Conservation (phyloP, 2,888 invertebrate species). For the Drosophila maculinotata region DNA sequence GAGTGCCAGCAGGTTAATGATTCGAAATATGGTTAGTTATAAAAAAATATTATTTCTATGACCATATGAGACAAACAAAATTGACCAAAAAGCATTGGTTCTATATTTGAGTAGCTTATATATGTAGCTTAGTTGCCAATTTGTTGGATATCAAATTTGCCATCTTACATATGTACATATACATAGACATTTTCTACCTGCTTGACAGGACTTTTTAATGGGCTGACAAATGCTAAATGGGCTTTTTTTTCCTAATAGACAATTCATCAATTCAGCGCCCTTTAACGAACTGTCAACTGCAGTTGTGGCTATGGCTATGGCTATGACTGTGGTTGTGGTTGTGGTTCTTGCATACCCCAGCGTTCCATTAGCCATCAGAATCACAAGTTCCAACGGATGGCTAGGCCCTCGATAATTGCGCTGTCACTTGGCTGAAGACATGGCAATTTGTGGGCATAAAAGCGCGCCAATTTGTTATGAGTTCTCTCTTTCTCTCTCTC, state of each 20-base stretch:
- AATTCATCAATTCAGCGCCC: constrained; percentile 76
- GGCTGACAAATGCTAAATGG: constrained; percentile 61
- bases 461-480: constrained; percentile 80
- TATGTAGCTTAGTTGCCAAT: too few species aligned
- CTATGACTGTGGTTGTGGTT: constrained; percentile 5
- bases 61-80: too few species aligned
- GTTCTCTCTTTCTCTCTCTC: constrained; percentile 31
- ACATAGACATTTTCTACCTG: neutral
- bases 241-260: constrained; percentile 59
- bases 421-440: constrained; percentile 80
- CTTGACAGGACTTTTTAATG: constrained; percentile 40
- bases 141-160: too few species aligned
- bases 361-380: constrained; percentile 41
- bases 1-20: too few species aligned
- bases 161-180: neutral
- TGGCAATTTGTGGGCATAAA: constrained; percentile 81
- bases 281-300: constrained; percentile 71
- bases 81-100: too few species aligned
- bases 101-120: too few species aligned
- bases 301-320: constrained; percentile 36
- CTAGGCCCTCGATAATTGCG: constrained; percentile 75
- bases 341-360: constrained; percentile 29
- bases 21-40: too few species aligned
- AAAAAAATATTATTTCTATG: too few species aligned
- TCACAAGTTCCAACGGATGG: constrained; percentile 30